Evolutionary conservation across 2,797 vertebrate genomes (phyloP).

Genomic region (Melopsittacus undulatus): DNA sequence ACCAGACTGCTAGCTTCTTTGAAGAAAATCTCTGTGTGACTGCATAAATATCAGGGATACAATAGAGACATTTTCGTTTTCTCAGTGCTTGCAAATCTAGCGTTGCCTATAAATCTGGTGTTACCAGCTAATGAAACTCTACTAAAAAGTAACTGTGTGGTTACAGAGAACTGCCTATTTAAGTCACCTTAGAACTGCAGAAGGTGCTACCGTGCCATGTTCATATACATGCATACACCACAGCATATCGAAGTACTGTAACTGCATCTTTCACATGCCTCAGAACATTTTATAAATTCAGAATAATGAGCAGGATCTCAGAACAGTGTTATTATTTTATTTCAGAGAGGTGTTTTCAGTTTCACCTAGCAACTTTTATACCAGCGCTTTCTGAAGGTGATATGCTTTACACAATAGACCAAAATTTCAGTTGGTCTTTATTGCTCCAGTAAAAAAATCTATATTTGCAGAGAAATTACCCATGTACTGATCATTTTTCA

Average conservation of each 20-base stretch:
- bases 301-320: not conserved
- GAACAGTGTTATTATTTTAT: not conserved
- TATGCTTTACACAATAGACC: not conserved
- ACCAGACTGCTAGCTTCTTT: not conserved
- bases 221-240: not conserved
- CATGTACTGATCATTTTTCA: not conserved
- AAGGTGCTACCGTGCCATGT: not conserved
- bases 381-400: not conserved
- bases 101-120: not conserved
- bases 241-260: not conserved
- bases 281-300: not conserved
- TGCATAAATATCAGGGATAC: not conserved
- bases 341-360: not conserved
- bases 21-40: not conserved
- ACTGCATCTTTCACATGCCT: not conserved
- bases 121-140: not conserved
- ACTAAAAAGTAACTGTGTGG: not conserved
- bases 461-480: not conserved
- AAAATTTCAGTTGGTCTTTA: not conserved
- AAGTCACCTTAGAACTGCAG: not conserved
- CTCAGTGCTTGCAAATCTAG: not conserved
- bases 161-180: not conserved
- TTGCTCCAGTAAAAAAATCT: not conserved
- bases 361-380: not conserved
- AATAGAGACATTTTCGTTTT: not conserved